phyloP scores from a whole-genome alignment of 2,113 vertebrate genomes.

The Cacatua alba region DNA sequence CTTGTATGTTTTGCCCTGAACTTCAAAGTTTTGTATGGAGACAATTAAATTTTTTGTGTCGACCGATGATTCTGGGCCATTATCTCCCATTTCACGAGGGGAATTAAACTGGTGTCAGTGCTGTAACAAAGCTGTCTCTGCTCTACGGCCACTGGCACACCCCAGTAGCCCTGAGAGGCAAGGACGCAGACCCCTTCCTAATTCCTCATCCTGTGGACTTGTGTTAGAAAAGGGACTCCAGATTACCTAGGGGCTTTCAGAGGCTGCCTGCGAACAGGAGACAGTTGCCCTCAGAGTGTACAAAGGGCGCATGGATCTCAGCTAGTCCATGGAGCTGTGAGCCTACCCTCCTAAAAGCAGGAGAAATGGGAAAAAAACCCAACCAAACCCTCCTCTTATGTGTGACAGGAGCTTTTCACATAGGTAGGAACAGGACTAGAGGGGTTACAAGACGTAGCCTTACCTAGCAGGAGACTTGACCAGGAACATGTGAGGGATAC shows the following conservation, averaged over 20 bases:
- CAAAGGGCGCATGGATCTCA: background rate
- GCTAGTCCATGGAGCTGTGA: background rate
- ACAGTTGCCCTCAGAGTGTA: background rate
- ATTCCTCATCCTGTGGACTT: background rate
- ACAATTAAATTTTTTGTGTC: background rate
- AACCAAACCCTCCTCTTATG: background rate
- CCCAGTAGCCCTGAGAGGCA: background rate
- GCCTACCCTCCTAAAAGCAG: background rate
- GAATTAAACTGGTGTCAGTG: background rate
- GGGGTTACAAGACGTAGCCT: background rate
- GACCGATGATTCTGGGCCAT: background rate
- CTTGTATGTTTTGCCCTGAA: background rate
- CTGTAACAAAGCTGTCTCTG: background rate
- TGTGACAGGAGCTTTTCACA: background rate
- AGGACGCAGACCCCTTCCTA: background rate
- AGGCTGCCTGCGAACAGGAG: background rate
- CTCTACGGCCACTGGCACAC: fast-evolving
- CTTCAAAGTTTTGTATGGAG: background rate
- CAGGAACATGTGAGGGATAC: background rate
- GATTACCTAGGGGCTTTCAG: background rate
- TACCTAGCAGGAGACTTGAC: background rate
- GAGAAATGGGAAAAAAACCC: background rate
- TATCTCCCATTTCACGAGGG: background rate
- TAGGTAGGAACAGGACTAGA: background rate
- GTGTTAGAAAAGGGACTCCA: background rate